A percentile compares a stretch with the other conserved stretches of the same genome.
Evolutionary conservation across 2,113 vertebrate species (phyloP).

Genomic region (Tupaia chinensis): DNA sequence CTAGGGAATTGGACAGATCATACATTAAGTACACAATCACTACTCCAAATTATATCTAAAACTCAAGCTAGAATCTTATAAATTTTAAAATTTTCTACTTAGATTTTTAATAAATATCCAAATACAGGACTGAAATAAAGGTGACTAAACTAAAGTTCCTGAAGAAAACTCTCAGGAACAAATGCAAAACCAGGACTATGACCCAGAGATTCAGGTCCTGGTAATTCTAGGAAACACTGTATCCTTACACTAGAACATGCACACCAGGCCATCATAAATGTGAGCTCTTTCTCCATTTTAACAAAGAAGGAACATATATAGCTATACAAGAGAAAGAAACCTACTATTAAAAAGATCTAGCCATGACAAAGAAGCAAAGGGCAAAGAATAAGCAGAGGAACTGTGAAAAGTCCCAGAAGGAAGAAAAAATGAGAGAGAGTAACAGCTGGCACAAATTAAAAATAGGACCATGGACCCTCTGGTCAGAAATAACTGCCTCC

Average conservation of each 20-base stretch:
- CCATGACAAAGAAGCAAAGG: not conserved
- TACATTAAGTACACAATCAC: not conserved
- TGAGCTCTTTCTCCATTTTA: not conserved
- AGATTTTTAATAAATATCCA: not conserved
- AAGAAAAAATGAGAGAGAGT: not conserved
- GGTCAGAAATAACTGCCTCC: not conserved
- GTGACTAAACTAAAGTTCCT: not conserved
- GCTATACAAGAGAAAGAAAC: not conserved
- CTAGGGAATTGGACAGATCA: not conserved
- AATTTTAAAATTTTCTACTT: slow-evolving; percentile 1
- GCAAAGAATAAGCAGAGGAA: not conserved
- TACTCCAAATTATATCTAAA: slow-evolving; percentile 1
- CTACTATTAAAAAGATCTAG: not conserved
- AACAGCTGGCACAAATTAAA: not conserved
- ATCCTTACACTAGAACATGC: not conserved
- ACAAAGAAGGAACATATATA: not conserved
- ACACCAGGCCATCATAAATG: not conserved
- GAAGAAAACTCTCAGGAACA: not conserved
- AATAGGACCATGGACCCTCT: not conserved
- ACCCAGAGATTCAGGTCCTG: not conserved
- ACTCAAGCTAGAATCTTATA: not conserved
- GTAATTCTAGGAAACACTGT: too few relatives aligned
- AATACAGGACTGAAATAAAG: not conserved
- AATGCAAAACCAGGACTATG: not conserved
- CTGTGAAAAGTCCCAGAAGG: not conserved